Evolutionary conservation across 2,888 invertebrate species (phyloP).

Genomic region (Cabera pusaria): DNA sequence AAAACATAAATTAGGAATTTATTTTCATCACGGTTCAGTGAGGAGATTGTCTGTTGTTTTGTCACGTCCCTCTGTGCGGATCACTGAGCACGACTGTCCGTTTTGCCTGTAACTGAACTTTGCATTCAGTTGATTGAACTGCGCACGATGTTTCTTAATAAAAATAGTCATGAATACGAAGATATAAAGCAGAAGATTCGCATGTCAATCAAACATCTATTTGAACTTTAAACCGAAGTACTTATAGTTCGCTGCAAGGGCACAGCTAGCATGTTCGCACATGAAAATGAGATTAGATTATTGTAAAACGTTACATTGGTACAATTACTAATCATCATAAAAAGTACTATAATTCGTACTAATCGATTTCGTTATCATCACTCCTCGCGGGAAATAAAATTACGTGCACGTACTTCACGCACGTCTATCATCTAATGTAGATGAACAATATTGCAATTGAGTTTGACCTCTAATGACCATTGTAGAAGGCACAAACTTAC

Average conservation of each 20-base stretch:
- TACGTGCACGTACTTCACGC: conserved; percentile 61
- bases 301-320: conserved; percentile 16
- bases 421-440: conserved; percentile 44
- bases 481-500: conserved; percentile 20
- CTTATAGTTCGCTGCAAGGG: conserved; percentile 24
- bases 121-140: conserved; percentile 43
- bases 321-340: conserved; percentile 12
- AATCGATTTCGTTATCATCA: conserved; percentile 44
- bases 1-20: conserved; percentile 9
- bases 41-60: conserved; percentile 44
- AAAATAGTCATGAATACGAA: conserved; percentile 23
- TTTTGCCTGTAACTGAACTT: conserved; percentile 48
- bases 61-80: conserved; percentile 51
- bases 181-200: conserved; percentile 15
- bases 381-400: conserved; percentile 52
- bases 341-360: conserved; percentile 24
- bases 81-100: conserved; percentile 55
- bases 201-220: conserved; percentile 19
- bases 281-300: too few relatives aligned
- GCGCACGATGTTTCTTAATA: conserved; percentile 9
- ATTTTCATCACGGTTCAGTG: conserved; percentile 36
- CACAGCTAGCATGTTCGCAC: too few relatives aligned
- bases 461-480: conserved; percentile 21
- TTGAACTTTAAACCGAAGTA: conserved; percentile 20
- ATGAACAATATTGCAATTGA: conserved; percentile 11